Evolutionary conservation across 2,888 invertebrate genomes (phyloP), one percentile per base, ranked within the genome.

Genomic region (Agelastica alni): DNA sequence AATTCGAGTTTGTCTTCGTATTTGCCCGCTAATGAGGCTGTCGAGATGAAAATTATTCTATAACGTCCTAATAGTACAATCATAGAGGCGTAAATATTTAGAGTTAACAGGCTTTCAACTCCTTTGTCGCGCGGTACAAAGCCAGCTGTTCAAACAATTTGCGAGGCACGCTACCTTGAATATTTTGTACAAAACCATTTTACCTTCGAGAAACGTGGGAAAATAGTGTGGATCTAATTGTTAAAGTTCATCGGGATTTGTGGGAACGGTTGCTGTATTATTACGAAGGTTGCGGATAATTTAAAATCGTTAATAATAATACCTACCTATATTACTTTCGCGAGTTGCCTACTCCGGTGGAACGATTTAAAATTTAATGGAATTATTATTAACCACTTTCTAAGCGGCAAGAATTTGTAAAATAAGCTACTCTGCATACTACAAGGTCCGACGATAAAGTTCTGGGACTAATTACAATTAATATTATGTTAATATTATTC

Each of bases 121-220:
- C 20, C 45, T 45, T 45, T 45, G 45, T 45, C 45, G 34, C 45
- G 14, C 32, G 32, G 32, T 18, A 34, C 34, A 45, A 45, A 45
- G 34, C 20, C 45, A 20, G 45, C 32, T 45, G 32, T 32, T 45
- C 45, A 45, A 45, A 45, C 34, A 32, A 45, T 45, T 45, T 45
- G 43, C 43, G 43, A 44, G 22, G n/a, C 45, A 45, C 32, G 26
- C 43, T 44, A 45, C 45, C 45, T 45, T 45, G 32, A 45, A 45
- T 45, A 45, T 45, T 45, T n/a, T n/a, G n/a, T n/a, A 32, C 9
- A 45, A 13, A 45, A 32, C 20, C 22, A 9, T 12, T 44, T 44
- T 12, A 31, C 44, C 31, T 18, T 13, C 9, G 10, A 20, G 18
- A 45, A 32, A 45, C 32, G 34, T 32, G 47, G 30, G 47, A 47